Conservation (phyloP, 2,113 vertebrate genomes). For the Ahaetulla prasina region DNA sequence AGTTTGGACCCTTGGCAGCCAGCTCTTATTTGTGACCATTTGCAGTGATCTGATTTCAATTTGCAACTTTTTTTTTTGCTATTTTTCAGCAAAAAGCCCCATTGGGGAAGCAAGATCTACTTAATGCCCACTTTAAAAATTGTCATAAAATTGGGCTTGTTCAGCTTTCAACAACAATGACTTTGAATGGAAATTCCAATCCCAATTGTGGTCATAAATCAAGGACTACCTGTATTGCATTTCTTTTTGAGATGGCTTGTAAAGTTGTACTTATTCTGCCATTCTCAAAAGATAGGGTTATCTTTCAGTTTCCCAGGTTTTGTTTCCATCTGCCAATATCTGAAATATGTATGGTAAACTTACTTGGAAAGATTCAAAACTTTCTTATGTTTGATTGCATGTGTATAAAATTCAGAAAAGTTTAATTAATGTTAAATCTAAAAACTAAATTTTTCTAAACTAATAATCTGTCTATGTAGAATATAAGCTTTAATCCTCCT, state of each 20-base stretch:
- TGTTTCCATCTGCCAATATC: background rate
- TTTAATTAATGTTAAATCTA: background rate
- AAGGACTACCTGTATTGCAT: too few relatives aligned
- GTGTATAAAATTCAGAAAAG: background rate
- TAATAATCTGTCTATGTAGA: background rate
- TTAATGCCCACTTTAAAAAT: too few relatives aligned
- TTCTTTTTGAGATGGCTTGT: background rate
- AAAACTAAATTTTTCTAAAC: background rate
- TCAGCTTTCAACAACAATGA: too few relatives aligned
- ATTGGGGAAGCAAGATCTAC: too few relatives aligned
- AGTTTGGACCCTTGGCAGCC: too few relatives aligned
- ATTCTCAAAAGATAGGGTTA: background rate
- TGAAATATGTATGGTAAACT: background rate
- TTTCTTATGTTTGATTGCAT: background rate
- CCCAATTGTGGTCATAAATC: too few relatives aligned
- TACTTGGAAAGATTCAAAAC: background rate
- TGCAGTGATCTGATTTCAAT: too few relatives aligned
- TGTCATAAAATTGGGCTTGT: too few relatives aligned
- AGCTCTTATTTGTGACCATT: too few relatives aligned
- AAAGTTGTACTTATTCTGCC: background rate
- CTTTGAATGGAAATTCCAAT: too few relatives aligned
- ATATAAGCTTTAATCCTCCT: background rate
- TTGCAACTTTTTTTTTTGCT: too few relatives aligned
- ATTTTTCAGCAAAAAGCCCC: too few relatives aligned
- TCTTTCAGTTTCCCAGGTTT: background rate